These are phyloP conservation scores for Borostomias antarcticus DNA, from an alignment of 2,797 vertebrate genomes.

Conservation along the genomic window DNA sequence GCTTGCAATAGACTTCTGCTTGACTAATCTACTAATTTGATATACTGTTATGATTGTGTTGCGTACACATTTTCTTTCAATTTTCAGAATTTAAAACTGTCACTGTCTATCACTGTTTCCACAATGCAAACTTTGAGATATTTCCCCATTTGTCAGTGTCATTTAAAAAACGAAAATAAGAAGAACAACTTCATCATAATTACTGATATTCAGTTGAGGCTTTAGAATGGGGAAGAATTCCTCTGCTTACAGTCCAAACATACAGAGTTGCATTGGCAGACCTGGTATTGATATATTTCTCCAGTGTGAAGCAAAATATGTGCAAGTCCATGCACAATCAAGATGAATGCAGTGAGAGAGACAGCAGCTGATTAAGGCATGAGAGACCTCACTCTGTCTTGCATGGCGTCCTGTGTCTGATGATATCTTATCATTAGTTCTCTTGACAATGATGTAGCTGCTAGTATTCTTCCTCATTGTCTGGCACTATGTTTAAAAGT, in stretches of 20 bases:
- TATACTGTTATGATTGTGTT: too few species aligned
- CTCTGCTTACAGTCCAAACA: constrained; percentile 42
- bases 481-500: constrained; percentile 71
- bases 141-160: not conserved
- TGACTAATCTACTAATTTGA: too few species aligned
- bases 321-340: constrained; percentile 67
- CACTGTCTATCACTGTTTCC: not conserved
- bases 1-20: not conserved
- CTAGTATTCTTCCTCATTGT: constrained; percentile 41
- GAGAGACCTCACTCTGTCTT: constrained; percentile 69
- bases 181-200: constrained; percentile 49
- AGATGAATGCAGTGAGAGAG: constrained; percentile 64
- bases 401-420: constrained; percentile 73
- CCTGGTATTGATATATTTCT: constrained; percentile 53
- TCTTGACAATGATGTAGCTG: constrained; percentile 76
- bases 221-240: constrained; percentile 21
- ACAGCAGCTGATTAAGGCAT: constrained; percentile 54
- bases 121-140: not conserved
- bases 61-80: too few species aligned
- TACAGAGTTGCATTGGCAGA: constrained; percentile 30
- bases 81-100: not conserved
- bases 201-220: constrained; percentile 30
- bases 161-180: constrained; percentile 12
- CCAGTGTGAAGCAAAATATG: constrained; percentile 58
- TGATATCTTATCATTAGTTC: constrained; percentile 83